phyloP scores from a whole-genome alignment of 2,797 vertebrate genomes.

The Phoebastria nigripes region DNA sequence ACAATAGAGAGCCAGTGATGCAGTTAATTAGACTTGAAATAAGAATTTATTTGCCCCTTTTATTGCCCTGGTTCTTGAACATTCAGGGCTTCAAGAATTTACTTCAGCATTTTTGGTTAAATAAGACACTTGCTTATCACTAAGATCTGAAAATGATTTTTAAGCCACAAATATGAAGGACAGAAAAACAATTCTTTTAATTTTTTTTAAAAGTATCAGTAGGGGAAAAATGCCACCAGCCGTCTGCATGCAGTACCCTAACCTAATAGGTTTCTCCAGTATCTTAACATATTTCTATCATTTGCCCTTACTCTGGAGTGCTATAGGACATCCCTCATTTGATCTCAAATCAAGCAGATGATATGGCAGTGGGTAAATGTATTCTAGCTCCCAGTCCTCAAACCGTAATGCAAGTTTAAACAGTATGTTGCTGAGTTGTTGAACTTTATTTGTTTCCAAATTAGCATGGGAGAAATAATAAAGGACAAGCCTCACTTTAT shows the following conservation, averaged over 20 bases:
- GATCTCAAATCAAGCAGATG: constrained; percentile 69
- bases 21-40: constrained; percentile 32
- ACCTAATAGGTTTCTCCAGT: constrained; percentile 41
- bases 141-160: not conserved
- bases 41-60: not conserved
- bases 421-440: constrained; percentile 55
- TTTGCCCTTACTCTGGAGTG: constrained; percentile 40
- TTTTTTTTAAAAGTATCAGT: not conserved
- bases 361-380: constrained; percentile 56
- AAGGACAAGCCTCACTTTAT: constrained; percentile 16
- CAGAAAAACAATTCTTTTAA: not conserved
- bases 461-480: constrained; percentile 59
- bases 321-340: constrained; percentile 66
- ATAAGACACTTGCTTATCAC: not conserved
- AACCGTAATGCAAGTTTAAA: constrained; percentile 58
- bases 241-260: not conserved
- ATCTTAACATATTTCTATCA: constrained; percentile 61
- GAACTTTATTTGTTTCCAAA: constrained; percentile 65
- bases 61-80: not conserved
- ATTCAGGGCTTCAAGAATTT: not conserved
- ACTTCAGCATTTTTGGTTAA: not conserved
- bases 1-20: not conserved
- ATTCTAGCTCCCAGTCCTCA: constrained; percentile 57
- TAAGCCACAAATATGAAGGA: not conserved
- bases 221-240: not conserved